Base-by-base conservation (phyloP, 2,797 vertebrate species). In the Myotis daubentonii region DNA sequence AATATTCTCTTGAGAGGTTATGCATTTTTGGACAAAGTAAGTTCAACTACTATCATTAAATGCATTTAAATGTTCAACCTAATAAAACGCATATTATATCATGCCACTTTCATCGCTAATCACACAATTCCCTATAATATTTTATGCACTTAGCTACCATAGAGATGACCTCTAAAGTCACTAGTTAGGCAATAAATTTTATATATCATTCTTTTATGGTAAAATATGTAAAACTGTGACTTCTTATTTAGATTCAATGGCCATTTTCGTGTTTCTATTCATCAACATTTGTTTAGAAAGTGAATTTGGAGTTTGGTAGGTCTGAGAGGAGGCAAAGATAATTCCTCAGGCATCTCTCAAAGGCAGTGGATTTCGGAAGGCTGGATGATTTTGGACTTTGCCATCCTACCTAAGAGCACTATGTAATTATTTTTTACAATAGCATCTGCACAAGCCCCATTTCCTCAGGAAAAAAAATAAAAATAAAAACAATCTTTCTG, bases 131-230 rank as follows among this genome's bases (percentile, higher is more conserved):
- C 93, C 96, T 97, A 92, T 97, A 88, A 97, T 97, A 97, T 98
- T 97, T 98, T 97, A 97, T 97, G 97, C 97, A 98, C 97, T 98
- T 95, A 96, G 51, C 96, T 96, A 97, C 95, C 92, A 97, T 96
- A 96, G 89, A 94, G 96, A 83, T 97, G 96, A 98, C 97, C 97
- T 98, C 98, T 95, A 96, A 98, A 98, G 96, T 98, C 97, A 94
- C 97, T 95, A 96, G 94, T 60, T 97, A 92, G 95, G 93, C 91
- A 97, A 98, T 98, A 98, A 97, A 98, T 98, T 98, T 97, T 97
- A 97, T 93, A 95, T 96, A 97, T 98, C 96, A 97, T 87, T 92
- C 74, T 92, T 95, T 96, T 92, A 97, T 95, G 96, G 97, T 93
- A 75, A 98, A 98, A 23, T 94, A 94, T 97, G 98, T 97, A 57